phyloP scores from a whole-genome alignment of 2,888 invertebrate species.

The Linnaemya vulpina region DNA sequence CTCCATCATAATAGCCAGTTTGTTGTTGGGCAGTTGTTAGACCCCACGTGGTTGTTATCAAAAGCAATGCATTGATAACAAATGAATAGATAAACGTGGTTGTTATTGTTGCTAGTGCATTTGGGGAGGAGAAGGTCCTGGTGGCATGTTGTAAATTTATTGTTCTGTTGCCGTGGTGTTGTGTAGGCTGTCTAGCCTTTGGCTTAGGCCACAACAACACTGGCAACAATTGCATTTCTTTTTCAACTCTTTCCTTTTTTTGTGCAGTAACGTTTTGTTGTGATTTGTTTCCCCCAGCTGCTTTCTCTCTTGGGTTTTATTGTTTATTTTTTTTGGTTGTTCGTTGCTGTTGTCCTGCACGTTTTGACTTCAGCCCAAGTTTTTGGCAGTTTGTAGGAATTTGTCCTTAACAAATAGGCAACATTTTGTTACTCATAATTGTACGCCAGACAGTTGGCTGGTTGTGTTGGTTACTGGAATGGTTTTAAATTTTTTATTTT shows the following conservation, averaged over 20 bases:
- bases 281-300: slow-evolving; percentile 57
- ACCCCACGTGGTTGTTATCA: slow-evolving; percentile 49
- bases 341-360: slow-evolving; percentile 43
- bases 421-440: slow-evolving; percentile 18
- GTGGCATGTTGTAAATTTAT: slow-evolving; percentile 50
- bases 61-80: slow-evolving; percentile 60
- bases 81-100: slow-evolving; percentile 28
- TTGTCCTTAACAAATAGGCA: slow-evolving; percentile 50
- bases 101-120: slow-evolving; percentile 17
- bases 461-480: neutral
- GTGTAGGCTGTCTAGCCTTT: slow-evolving; percentile 52
- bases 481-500: too few species aligned
- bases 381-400: slow-evolving; percentile 40
- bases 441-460: slow-evolving; percentile 13
- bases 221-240: slow-evolving; percentile 61
- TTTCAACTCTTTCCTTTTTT: neutral
- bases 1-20: slow-evolving; percentile 58
- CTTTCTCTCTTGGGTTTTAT: slow-evolving; percentile 19
- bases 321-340: neutral
- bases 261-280: slow-evolving; percentile 22
- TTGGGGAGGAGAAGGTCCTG: slow-evolving; percentile 36
- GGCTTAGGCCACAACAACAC: slow-evolving; percentile 64
- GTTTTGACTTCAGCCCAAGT: slow-evolving; percentile 15
- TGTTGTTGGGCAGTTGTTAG: slow-evolving; percentile 25
- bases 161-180: slow-evolving; percentile 31